Evolutionary conservation across 2,113 vertebrate genomes (phyloP), one percentile per base, ranked within the genome.

Genomic region (Stigmatopora argus): DNA sequence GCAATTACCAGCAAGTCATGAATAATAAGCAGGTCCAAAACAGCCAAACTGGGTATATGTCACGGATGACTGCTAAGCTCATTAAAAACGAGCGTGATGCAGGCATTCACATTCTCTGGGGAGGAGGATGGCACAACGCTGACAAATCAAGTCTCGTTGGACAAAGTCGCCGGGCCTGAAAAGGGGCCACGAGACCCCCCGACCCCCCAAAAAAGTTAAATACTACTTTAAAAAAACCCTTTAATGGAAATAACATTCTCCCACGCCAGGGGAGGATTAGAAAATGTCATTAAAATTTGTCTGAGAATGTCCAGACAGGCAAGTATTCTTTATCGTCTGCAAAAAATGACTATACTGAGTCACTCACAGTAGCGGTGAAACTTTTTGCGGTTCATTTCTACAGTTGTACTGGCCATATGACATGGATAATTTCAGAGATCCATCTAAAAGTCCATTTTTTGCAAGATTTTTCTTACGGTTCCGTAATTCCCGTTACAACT

Each of bases 11-110:
- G 66, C 61, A 77, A 71, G 52, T 84, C 73, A 87, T 90, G 86
- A 87, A 89, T 89, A 88, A 78, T 85, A 81, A 83, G 79, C 70
- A 84, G 80, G 72, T 81, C 72, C n/a, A 52, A 73, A 78, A 48
- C 70, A 70, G 61, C 26, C 62, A 77, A 74, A 74, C 65, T 57
- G 34, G 51, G 62, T 74, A 66, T 66, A 60, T 49, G 75, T 74
- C 75, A 83, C 61, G 80, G 80, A 77, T 79, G 83, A 72, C 61
- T 86, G 87, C 78, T 77, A 73, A 85, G 85, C 78, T 85, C 84
- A 90, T 90, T 90, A 86, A 86, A 87, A 41, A 7, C 5, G 9
- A 77, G 65, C 70, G 64, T 70, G 83, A 83, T 77, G 70, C 70
- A 66, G 61, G 66, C 58, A 7, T 75, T 78, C 66, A 66, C 34